These are phyloP conservation scores for Hyalella azteca DNA, from an alignment of 2,888 invertebrate genomes.

Conservation along the genomic window DNA sequence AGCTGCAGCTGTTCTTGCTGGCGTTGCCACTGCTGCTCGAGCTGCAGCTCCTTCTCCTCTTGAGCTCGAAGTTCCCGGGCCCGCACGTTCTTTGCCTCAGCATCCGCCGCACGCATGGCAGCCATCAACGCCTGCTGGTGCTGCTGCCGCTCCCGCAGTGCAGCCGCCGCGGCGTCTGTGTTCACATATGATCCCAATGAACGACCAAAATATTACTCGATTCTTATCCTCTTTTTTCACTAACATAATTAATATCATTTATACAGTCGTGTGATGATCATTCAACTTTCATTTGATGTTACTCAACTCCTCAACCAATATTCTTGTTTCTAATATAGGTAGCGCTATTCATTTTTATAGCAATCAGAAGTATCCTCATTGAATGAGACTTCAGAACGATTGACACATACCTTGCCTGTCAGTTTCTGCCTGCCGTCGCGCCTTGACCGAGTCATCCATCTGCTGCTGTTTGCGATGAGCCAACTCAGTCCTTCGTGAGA, in stretches of 20 bases:
- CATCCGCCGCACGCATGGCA: neutral
- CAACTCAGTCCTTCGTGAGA: too few relatives aligned
- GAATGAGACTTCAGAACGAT: neutral
- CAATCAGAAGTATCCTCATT: too few relatives aligned
- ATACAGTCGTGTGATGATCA: too few relatives aligned
- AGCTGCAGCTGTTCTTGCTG: slow-evolving; percentile 17
- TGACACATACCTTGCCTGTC: neutral
- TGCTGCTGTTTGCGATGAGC: neutral
- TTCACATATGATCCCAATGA: too few relatives aligned
- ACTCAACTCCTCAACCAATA: too few relatives aligned
- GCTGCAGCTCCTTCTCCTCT: neutral
- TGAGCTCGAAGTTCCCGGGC: neutral
- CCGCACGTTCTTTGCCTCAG: neutral
- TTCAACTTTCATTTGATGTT: too few relatives aligned
- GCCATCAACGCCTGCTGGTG: slow-evolving; percentile 4
- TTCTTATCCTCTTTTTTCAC: too few relatives aligned
- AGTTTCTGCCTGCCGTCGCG: neutral
- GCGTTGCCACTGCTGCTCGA: slow-evolving; percentile 9
- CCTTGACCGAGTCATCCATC: neutral
- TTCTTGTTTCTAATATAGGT: too few relatives aligned
- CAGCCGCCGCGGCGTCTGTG: too few relatives aligned
- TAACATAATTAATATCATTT: too few relatives aligned
- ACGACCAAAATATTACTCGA: too few relatives aligned
- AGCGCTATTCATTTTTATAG: too few relatives aligned
- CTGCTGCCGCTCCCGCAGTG: neutral